Evolutionary conservation across 2,797 vertebrate species (phyloP), one percentile per base, ranked within the genome.

Genomic region (Euthynnus affinis): DNA sequence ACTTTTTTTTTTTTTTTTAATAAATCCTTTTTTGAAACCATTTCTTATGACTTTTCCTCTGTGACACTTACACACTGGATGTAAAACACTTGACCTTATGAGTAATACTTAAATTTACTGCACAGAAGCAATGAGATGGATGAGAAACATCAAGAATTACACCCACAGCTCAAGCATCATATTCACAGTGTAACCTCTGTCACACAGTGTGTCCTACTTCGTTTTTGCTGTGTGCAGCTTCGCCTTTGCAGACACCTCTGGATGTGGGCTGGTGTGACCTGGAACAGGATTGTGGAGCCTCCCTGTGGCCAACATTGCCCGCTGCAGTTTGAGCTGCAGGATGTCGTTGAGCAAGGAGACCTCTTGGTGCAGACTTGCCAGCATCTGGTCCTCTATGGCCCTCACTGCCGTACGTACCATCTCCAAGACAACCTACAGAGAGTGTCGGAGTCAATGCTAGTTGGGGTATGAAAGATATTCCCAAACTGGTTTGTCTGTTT

Each of bases 301-400:
- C 75, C 84, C 3, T 1, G 61, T 79, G 87, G 80, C 17, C 66
- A 59, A 0, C 0, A 37, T 63, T 1, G 34, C 77, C 46, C 37
- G 37, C 73, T 92, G 85, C 87, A 84, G 53, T 61, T 73, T 88
- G 52, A 90, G 77, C 74, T 80, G 77, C 60, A 78, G 49, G 62
- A 90, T 81, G n/a, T 92, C 85, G 15, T 13, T 12, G 8, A 89
- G 64, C 78, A 88, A 78, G 0, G 74, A 44, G 2, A 27, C 64
- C 53, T 90, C 87, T 9, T 25, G 64, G 22, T 67, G 66, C 40
- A 89, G 79, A 60, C 75, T 85, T 3, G 2, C 48, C 64, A 77
- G 9, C 20, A 85, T 65, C 59, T 84, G 86, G 8, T 22, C 80
- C 15, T 81, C 72, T 6, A 81, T 66, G 40, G 81, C 51, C 17